A percentile compares a stretch with the other conserved stretches of the same genome.
phyloP scores from a whole-genome alignment of 2,888 invertebrate genomes.

The Bombylius discolor region DNA sequence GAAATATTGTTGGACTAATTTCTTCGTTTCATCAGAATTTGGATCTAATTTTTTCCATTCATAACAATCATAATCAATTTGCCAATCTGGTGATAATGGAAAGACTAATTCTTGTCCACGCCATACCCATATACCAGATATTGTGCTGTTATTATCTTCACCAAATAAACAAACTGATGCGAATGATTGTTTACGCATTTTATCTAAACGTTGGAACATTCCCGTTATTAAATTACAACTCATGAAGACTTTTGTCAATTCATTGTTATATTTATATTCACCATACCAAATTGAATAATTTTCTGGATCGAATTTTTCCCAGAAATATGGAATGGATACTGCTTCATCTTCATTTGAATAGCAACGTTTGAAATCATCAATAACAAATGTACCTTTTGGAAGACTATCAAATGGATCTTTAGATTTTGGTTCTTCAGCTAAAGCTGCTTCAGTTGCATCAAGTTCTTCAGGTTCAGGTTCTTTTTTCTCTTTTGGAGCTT shows the following conservation, averaged over 20 bases:
- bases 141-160: slow-evolving; percentile 76
- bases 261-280: slow-evolving; percentile 92
- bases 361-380: slow-evolving; percentile 94
- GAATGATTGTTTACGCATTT: slow-evolving; percentile 94
- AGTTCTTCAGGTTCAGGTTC: slow-evolving; percentile 47
- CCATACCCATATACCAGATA: slow-evolving; percentile 98
- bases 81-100: slow-evolving; percentile 81
- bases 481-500: slow-evolving; percentile 38
- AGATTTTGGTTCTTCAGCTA: slow-evolving; percentile 64
- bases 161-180: slow-evolving; percentile 91
- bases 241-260: slow-evolving; percentile 90
- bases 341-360: slow-evolving; percentile 94
- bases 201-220: slow-evolving; percentile 96
- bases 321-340: slow-evolving; percentile 93
- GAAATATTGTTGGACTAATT: slow-evolving; percentile 78
- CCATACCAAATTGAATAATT: slow-evolving; percentile 95
- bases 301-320: slow-evolving; percentile 93
- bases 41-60: slow-evolving; percentile 89
- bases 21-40: slow-evolving; percentile 64
- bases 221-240: slow-evolving; percentile 95
- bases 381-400: slow-evolving; percentile 83
- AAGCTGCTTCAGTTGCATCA: slow-evolving; percentile 52
- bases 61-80: slow-evolving; percentile 94
- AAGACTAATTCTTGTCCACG: slow-evolving; percentile 90
- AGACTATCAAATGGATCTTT: slow-evolving; percentile 85